phyloP scores from a whole-genome alignment of 1,140 invertebrate genomes.

The Kradibia gibbosae region DNA sequence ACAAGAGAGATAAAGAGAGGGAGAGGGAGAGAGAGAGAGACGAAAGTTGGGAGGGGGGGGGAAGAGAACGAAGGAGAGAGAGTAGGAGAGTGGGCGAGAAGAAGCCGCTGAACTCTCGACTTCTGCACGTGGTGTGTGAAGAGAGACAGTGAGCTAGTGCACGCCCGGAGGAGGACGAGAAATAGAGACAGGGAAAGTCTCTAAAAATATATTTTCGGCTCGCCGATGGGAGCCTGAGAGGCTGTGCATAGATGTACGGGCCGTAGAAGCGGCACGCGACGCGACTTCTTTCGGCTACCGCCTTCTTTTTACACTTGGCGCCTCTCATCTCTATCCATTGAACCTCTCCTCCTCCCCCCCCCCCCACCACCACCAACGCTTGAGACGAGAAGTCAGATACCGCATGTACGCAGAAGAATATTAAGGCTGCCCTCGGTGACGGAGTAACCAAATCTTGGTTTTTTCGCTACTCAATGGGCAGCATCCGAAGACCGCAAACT shows the following conservation, averaged over 20 bases:
- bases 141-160: constrained; percentile 3
- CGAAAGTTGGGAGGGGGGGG: constrained; percentile 3
- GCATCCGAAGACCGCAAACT: too few relatives aligned
- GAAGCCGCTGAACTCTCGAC: constrained; percentile 48
- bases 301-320: neutral
- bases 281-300: neutral
- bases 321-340: too few relatives aligned
- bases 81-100: constrained; percentile 22
- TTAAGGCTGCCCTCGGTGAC: neutral
- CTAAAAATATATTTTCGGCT: constrained; percentile 41
- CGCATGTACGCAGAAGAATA: neutral
- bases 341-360: neutral
- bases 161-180: neutral
- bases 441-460: neutral
- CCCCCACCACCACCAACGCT: neutral
- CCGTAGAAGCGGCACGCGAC: constrained; percentile 27
- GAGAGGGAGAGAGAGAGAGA: constrained; percentile 2
- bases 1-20: neutral
- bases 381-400: neutral
- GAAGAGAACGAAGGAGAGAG: constrained; percentile 14
- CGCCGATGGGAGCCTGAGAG: neutral
- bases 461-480: neutral
- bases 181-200: neutral
- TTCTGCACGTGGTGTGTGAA: constrained; percentile 39
- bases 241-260: neutral